Conservation (phyloP, 2,888 invertebrate genomes). For the Andrena fulva region DNA sequence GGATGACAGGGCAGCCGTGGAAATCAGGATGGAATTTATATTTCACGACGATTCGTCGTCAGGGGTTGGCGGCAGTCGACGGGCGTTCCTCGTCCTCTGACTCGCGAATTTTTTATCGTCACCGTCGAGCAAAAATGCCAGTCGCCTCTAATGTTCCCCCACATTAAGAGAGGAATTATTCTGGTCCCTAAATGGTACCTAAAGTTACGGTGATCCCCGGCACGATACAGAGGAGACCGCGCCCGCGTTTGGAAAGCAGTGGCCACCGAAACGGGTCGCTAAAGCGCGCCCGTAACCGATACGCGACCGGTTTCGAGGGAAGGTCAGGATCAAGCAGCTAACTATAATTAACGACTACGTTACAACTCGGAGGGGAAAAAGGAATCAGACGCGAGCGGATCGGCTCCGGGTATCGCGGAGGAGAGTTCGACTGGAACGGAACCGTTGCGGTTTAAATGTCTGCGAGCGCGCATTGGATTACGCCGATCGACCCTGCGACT, state of each 20-base stretch:
- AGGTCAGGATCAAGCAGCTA: conserved; percentile 34
- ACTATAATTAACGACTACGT: conserved; percentile 36
- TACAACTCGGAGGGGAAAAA: not conserved
- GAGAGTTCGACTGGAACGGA: conserved; percentile 32
- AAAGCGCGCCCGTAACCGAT: conserved; percentile 21
- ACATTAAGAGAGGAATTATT: too few relatives aligned
- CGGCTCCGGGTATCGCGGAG: not conserved
- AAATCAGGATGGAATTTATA: conserved; percentile 54
- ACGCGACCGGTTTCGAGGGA: conserved; percentile 35
- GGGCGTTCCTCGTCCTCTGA: not conserved
- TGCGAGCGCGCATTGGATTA: conserved; percentile 47
- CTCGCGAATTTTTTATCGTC: not conserved
- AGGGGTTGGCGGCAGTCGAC: not conserved
- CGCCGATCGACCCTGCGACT: conserved; percentile 51
- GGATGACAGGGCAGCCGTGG: conserved; percentile 10
- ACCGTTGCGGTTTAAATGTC: conserved; percentile 51
- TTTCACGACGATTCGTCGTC: conserved; percentile 33
- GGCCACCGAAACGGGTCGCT: conserved; percentile 30
- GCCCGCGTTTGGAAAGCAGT: too few relatives aligned
- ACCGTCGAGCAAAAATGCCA: too few relatives aligned
- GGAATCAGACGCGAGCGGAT: not conserved
- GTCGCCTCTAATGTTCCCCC: too few relatives aligned
- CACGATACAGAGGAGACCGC: too few relatives aligned
- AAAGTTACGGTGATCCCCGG: too few relatives aligned
- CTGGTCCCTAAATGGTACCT: too few relatives aligned